phyloP scores from a whole-genome alignment of 2,113 vertebrate genomes.

The Lepus europaeus region DNA sequence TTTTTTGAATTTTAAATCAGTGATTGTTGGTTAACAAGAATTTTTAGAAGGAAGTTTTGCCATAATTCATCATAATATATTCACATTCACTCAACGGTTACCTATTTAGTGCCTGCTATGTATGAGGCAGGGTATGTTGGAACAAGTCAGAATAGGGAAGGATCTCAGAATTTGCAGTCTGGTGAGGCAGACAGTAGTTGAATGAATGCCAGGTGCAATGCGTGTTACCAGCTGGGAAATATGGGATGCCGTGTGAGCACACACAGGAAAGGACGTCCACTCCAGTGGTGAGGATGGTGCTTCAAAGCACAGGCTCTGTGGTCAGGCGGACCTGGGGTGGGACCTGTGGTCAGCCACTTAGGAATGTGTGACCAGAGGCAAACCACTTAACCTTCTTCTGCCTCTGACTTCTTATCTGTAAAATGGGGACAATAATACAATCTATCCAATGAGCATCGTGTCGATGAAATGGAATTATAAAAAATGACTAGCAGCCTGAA shows the following conservation, averaged over 20 bases:
- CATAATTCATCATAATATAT: constrained; percentile 2
- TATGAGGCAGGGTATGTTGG: not conserved
- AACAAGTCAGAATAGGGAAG: not conserved
- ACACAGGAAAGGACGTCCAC: not conserved
- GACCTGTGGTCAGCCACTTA: not conserved
- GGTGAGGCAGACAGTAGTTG: not conserved
- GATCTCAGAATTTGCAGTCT: not conserved
- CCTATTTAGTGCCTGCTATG: not conserved
- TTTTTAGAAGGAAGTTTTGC: not conserved
- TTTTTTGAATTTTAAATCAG: not conserved
- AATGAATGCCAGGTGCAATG: not conserved
- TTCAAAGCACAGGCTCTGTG: not conserved
- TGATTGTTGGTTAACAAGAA: not conserved
- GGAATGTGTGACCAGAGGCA: not conserved
- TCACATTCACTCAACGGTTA: not conserved
- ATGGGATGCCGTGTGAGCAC: accelerated
- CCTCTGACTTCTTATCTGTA: constrained; percentile 17
- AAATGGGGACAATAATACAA: not conserved
- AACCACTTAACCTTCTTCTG: not conserved
- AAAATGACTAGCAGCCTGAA: not conserved
- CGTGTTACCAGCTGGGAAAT: not conserved
- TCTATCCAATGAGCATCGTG: not conserved
- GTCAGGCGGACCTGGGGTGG: not conserved
- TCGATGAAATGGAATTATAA: not conserved
- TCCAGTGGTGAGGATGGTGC: not conserved